Evolutionary conservation across 2,888 invertebrate species (phyloP), one percentile per base, ranked within the genome.

Genomic region (Cephus pulcher): DNA sequence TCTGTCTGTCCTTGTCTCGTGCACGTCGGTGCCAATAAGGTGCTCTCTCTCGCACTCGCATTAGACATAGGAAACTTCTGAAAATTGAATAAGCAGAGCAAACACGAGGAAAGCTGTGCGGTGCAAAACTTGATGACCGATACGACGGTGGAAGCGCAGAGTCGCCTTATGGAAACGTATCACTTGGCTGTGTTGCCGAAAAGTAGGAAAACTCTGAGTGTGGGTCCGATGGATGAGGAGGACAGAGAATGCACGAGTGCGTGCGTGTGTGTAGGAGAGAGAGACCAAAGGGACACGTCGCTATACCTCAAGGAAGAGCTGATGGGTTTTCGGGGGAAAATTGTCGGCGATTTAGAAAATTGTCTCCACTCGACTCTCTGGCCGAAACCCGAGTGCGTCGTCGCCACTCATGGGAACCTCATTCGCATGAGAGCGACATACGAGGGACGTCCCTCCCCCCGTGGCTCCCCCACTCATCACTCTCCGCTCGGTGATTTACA

Each of bases 331-430:
- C 74, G 73, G 74, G 77, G 23, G 37, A 35, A 77, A 77, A 74
- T 74, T 32, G 77, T 32, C 74, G 69, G 11, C 74, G 74, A 77
- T 77, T 77, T 35, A 70, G 30, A 69, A 74, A 74, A 74, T 34
- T 74, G 69, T 34, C 35, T n/a, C 73, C 73, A 73, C 12, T n/a
- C 73, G 71, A 12, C 9, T 30, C 30, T 74, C 35, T 23, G 56
- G 56, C 23, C 56, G 71, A 71, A 34, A 71, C n/a, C 32, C 34
- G 71, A 33, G 32, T 71, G 71, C 32, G 71, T 3, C 71, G 71
- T 30, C 32, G 71, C 34, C 71, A 23, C 71, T 34, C 71, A 71
- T 71, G 71, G 33, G 71, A 71, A 71, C 71, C 71, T 33, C 71
- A 32, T 71, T 71, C 71, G 71, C 56, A 56, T 56, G 56, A 56